Evolutionary conservation across 2,113 vertebrate genomes (phyloP), one percentile per base, ranked within the genome.

Genomic region (Pionites leucogaster): DNA sequence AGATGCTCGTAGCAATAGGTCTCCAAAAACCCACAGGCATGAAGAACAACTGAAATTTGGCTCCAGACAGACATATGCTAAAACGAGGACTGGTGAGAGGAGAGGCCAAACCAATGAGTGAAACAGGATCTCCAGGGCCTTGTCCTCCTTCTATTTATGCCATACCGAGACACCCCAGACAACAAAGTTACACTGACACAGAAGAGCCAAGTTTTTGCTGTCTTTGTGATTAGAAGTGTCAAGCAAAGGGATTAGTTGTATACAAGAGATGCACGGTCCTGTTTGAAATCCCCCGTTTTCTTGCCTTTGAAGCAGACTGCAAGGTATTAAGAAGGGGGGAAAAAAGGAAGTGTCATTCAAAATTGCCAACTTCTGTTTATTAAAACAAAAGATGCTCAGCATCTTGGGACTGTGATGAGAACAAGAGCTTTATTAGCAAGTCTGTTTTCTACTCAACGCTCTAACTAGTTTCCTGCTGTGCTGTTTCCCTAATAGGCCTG

Each of bases 361-460:
- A 68, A 52, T 27, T 65, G 71, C 50, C 57, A 28, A 42, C 37
- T 83, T 42, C 22, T 77, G 31, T 92, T 87, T 84, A 71, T 84
- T 67, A 77, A 84, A 90, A 64, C 69, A 68, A 84, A 94, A 92
- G 86, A 16, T 7, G 47, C 35, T 84, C 35, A 33, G 74, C 23
- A 37, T 70, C 82, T 83, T 37, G 55, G 85, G 88, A 60, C 25
- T 16, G 39, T 53, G 88, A 81, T 35, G 86, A 88, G 92, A 90
- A 92, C 52, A 57, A 88, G 46, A 77, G 83, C 77, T 92, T 93
- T 90, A 84, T 90, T 83, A 89, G 77, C 82, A 84, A 87, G 78
- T 33, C 88, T 91, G 15, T 81, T 92, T 91, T 70, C 62, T 76
- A 27, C 82, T 71, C 52, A 78, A 62, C 44, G 74, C 46, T 10